phyloP scores from a whole-genome alignment of 2,797 vertebrate genomes.

The Sebastes trivittatus region DNA sequence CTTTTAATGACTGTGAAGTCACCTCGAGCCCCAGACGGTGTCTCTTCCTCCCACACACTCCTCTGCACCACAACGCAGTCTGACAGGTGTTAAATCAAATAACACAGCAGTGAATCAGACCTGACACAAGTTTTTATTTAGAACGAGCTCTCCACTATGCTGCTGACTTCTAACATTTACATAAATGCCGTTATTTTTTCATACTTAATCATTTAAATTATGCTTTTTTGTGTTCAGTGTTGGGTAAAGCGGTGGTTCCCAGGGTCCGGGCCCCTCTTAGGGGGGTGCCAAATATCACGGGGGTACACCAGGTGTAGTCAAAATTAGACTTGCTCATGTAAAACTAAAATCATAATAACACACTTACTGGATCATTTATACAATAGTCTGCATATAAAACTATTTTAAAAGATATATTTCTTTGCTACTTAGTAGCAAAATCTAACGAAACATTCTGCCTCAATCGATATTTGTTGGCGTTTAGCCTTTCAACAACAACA shows the following conservation, averaged over 20 bases:
- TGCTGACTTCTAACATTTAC: neutral
- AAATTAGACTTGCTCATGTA: too few relatives aligned
- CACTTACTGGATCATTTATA: too few relatives aligned
- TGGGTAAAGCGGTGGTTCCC: neutral
- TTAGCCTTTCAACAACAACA: too few relatives aligned
- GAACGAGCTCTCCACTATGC: slow-evolving; percentile 1
- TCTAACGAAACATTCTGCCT: too few relatives aligned
- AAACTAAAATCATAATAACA: too few relatives aligned
- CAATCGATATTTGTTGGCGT: too few relatives aligned
- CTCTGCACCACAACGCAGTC: neutral
- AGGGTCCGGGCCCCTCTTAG: too few relatives aligned
- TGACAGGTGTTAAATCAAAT: slow-evolving; percentile 58
- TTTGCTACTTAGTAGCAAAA: too few relatives aligned
- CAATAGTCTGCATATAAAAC: too few relatives aligned
- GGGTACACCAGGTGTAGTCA: too few relatives aligned
- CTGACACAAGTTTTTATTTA: slow-evolving; percentile 33
- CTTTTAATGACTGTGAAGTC: slow-evolving; percentile 69
- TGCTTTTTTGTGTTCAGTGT: neutral
- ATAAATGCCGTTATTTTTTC: neutral
- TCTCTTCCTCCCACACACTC: slow-evolving; percentile 15
- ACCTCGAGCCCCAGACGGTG: slow-evolving; percentile 5
- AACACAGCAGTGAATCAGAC: slow-evolving; percentile 10
- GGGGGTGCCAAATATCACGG: too few relatives aligned
- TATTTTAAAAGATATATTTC: too few relatives aligned
- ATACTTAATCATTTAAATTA: neutral